Base-by-base conservation (phyloP, 2,888 invertebrate species). In the Drosophila demipolita region DNA sequence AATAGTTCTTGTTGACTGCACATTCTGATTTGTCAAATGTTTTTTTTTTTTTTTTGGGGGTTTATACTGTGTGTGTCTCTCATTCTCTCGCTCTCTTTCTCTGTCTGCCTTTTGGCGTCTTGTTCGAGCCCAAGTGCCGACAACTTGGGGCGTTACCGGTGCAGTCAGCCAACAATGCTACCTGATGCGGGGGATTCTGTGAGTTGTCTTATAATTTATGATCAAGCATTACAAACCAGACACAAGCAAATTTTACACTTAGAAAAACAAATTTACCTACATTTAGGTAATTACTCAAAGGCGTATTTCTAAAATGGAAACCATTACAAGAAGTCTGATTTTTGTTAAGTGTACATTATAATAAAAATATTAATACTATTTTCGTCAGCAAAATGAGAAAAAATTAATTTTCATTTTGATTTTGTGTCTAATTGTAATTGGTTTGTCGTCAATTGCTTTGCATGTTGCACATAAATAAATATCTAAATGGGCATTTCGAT, bases 381-480 rank as follows among this genome's bases (percentile, higher is more conserved):
- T 26, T n/a, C 23, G 36, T 12, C 33, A 26, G 35, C 32, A 36
- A 38, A 23, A 50, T 17, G n/a, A 8, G 20, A 5, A 65, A 79
- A 76, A 83, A 83, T 73, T 65, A 73, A 66, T 84, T 84, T 89
- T 89, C 64, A 76, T 72, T 66, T 62, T 73, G 60, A 61, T 66
- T 86, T 90, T 82, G 81, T 91, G 84, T 90, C 87, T 92, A 92
- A 92, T 92, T 92, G 90, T 88, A 83, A 90, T 91, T 91, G 91
- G 89, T 84, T 72, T 91, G 72, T 60, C 45, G 49, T 71, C 92
- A 92, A 92, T 91, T 91, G 92, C 91, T 91, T 92, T 91, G 91
- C 92, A 92, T 92, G 92, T 82, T 89, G 86, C 91, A 92, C 87
- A 90, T 86, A 86, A 92, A 92, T 92, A 92, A 92, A 92, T 91